Conservation (phyloP, 2,888 invertebrate species). For the Acholoe squamosa region DNA sequence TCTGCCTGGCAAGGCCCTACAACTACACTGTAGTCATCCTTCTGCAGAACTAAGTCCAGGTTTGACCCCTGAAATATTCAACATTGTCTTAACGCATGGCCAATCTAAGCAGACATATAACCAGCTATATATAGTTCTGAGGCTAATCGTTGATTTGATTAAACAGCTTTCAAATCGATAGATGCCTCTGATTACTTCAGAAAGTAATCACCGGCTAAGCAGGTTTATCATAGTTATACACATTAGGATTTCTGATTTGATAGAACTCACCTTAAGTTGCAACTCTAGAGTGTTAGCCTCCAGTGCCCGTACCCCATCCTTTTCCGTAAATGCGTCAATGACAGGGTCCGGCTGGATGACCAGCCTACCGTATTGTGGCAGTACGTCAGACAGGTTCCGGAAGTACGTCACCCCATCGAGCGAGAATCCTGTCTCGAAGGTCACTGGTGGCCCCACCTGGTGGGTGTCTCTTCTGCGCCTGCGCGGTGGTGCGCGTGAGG, state of each 20-base stretch:
- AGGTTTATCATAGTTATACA: too few species aligned
- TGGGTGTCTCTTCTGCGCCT: not conserved
- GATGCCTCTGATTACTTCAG: too few species aligned
- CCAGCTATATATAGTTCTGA: too few species aligned
- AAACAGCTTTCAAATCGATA: too few species aligned
- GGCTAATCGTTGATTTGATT: too few species aligned
- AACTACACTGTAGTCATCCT: conserved; percentile 13
- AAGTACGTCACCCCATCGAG: conserved; percentile 59
- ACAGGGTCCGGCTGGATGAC: conserved; percentile 47
- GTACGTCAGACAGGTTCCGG: conserved; percentile 56
- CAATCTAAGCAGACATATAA: too few species aligned
- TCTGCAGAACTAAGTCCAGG: not conserved
- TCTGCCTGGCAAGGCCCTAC: conserved; percentile 46
- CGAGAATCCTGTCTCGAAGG: conserved; percentile 31
- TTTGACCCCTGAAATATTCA: conserved; percentile 35
- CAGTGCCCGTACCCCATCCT: not conserved
- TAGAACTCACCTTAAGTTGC: too few species aligned
- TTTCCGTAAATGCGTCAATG: conserved; percentile 12
- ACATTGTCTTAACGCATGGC: too few species aligned
- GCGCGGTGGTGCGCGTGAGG: not conserved
- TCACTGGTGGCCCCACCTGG: not conserved
- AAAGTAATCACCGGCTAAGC: too few species aligned
- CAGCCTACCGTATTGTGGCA: conserved; percentile 45
- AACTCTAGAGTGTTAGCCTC: not conserved
- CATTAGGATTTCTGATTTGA: too few species aligned